phyloP scores from a whole-genome alignment of 2,888 invertebrate species.

The Nymphalis c-album region DNA sequence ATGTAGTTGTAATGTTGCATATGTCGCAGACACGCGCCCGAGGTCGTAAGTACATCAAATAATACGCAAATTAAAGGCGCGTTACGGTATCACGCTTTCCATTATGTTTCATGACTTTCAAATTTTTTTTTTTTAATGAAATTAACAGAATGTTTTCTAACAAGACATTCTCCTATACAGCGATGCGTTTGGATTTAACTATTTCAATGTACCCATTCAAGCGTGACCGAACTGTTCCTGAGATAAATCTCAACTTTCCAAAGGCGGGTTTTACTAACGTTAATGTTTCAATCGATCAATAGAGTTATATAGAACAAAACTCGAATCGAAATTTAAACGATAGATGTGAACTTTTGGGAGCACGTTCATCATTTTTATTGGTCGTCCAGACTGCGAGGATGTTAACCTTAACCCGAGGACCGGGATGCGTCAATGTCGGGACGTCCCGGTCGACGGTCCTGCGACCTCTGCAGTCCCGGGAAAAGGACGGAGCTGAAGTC shows the following conservation, averaged over 20 bases:
- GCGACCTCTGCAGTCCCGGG: constrained; percentile 53
- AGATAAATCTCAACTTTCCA: constrained; percentile 1
- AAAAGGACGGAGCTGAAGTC: constrained; percentile 31
- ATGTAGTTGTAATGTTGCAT: constrained; percentile 40
- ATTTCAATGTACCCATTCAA: constrained; percentile 5
- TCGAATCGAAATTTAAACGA: constrained; percentile 31
- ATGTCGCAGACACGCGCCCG: constrained; percentile 12
- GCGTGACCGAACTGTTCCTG: constrained; percentile 4
- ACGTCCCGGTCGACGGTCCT: constrained; percentile 67
- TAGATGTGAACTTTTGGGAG: constrained; percentile 36
- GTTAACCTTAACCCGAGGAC: constrained; percentile 63
- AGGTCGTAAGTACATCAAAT: constrained; percentile 18
- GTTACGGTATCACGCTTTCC: constrained; percentile 8
- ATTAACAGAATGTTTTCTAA: constrained; percentile 2
- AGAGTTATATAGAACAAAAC: constrained; percentile 36
- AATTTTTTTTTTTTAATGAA: constrained; percentile 16
- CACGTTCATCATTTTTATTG: constrained; percentile 46
- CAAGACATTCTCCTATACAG: background rate
- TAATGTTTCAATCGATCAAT: constrained; percentile 21
- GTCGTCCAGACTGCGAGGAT: constrained; percentile 52
- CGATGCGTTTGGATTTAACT: background rate
- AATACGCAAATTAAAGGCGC: constrained; percentile 20
- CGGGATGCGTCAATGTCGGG: constrained; percentile 70
- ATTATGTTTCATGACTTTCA: constrained; percentile 19
- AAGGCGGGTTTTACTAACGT: background rate